Evolutionary conservation across 2,797 vertebrate genomes (phyloP).

Genomic region (Fringilla coelebs): DNA sequence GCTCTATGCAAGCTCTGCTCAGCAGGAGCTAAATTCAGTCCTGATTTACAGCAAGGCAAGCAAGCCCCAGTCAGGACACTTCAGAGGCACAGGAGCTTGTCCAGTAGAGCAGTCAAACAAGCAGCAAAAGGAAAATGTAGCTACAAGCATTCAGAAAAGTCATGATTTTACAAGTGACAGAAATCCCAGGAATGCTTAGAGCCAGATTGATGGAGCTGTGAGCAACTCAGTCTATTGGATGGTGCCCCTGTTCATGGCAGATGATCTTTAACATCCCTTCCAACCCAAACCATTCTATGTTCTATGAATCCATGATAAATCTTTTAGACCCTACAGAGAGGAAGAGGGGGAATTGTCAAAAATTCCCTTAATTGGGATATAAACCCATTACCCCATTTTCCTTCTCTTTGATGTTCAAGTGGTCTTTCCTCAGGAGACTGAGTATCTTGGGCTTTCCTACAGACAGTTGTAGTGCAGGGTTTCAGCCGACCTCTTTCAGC

Average conservation of each 20-base stretch:
- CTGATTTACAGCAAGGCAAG: not conserved
- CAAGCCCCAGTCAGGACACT: not conserved
- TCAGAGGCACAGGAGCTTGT: not conserved
- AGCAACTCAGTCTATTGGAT: not conserved
- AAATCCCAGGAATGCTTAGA: not conserved
- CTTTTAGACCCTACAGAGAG: not conserved
- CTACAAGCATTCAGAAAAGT: not conserved
- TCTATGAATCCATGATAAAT: not conserved
- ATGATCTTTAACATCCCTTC: not conserved
- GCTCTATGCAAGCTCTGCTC: not conserved
- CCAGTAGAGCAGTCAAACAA: not conserved
- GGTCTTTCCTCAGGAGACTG: not conserved
- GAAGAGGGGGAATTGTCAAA: not conserved
- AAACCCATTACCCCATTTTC: not conserved
- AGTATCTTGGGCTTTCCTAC: not conserved
- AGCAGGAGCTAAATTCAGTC: not conserved
- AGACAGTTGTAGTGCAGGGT: not conserved
- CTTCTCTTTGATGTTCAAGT: not conserved
- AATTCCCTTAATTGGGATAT: rapidly evolving
- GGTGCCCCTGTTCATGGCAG: not conserved
- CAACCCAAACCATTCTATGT: not conserved
- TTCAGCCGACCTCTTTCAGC: not conserved
- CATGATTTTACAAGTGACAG: not conserved
- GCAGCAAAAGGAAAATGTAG: not conserved
- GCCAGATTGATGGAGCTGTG: not conserved